Evolutionary conservation across 2,888 invertebrate species (phyloP).

Genomic region (Heliconius aoede): DNA sequence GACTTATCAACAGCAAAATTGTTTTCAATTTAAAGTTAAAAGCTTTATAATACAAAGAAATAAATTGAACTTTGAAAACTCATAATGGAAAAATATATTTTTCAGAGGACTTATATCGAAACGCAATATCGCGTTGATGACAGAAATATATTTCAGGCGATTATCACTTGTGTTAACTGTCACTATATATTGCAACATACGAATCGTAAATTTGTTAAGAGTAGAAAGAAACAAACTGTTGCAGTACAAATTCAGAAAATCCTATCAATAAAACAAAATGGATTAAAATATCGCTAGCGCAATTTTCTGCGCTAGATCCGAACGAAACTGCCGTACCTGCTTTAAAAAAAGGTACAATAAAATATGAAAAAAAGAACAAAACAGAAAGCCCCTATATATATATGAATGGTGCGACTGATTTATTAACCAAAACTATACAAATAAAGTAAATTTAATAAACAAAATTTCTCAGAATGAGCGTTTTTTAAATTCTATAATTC

Average conservation of each 20-base stretch:
- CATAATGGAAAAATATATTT: background rate
- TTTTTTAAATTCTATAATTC: too few relatives aligned
- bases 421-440: too few relatives aligned
- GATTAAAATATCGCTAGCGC: constrained; percentile 42
- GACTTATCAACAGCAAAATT: background rate
- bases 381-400: background rate
- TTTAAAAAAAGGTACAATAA: background rate
- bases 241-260: constrained; percentile 39
- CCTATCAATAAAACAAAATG: constrained; percentile 43
- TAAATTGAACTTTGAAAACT: background rate
- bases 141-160: constrained; percentile 26
- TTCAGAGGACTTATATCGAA: background rate
- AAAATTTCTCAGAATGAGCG: too few relatives aligned
- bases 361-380: background rate
- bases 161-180: constrained; percentile 37
- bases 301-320: constrained; percentile 35
- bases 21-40: constrained; percentile 5
- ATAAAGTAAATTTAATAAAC: background rate
- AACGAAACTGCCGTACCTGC: constrained; percentile 6
- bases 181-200: constrained; percentile 15
- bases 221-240: constrained; percentile 43
- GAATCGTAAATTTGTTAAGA: constrained; percentile 31
- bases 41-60: background rate
- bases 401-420: background rate
- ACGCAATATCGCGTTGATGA: constrained; percentile 19